Evolutionary conservation across 2,113 vertebrate genomes (phyloP), one percentile per base, ranked within the genome.

Genomic region (Chloropsis cyanopogon): DNA sequence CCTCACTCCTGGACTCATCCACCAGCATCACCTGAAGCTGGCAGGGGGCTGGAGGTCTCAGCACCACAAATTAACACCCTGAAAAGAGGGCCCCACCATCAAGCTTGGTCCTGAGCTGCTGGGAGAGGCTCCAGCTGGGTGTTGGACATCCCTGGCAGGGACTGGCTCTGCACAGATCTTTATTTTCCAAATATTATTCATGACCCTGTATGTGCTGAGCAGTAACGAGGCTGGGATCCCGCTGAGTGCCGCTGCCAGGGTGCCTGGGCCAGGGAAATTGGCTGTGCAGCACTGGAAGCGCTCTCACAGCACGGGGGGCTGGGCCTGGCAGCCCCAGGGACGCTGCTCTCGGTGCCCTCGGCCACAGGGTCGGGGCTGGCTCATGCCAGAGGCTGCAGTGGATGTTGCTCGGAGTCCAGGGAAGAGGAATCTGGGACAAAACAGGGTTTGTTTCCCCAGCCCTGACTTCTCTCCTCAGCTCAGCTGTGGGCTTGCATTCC

Each of bases 391-490:
- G 84, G n/a, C 75, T 65, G 80, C 28, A 29, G 57, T 52, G 76
- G 81, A 61, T 71, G 82, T 88, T 87, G 89, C 90, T 93, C 0
- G 13, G 90, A 94, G 76, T 14, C 63, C 76, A 59, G 53, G 49
- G 39, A 66, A 42, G 46, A n/a, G 63, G 54, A 93, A 84, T 81
- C 41, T 29, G 81, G 61, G 41, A 96, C 87, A 96, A 82, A 92
- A 57, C 56, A 84, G 68, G 41, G 26, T 60, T 96, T 95, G 91
- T 94, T 96, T 95, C 88, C 75, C 33, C 53, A 87, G 90, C 25
- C 17, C 2, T 64, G 44, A 66, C 63, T 88, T 83, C 77, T 86
- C 35, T 66, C 63, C 24, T 47, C 49, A 70, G 65, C 77, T 94
- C 63, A 68, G 88, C 75, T 60, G 60, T 1, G 0, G 41, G 31